Evolutionary conservation across 2,888 invertebrate species (phyloP).

Genomic region (Sesia apiformis): DNA sequence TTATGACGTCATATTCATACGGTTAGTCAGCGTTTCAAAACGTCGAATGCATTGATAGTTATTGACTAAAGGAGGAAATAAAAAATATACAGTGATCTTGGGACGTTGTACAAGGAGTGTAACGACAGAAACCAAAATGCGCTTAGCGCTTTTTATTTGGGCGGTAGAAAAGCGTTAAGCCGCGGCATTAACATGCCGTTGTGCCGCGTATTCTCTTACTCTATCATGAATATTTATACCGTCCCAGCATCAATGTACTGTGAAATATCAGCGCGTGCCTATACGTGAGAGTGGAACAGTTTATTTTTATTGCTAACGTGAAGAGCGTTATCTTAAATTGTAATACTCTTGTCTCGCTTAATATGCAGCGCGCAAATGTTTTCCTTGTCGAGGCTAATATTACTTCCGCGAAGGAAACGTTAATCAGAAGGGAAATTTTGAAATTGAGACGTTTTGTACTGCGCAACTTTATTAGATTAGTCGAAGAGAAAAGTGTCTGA

Average conservation of each 20-base stretch:
- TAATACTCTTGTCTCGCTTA: background rate
- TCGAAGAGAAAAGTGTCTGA: too few relatives aligned
- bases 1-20: too few relatives aligned
- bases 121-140: background rate
- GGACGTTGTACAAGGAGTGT: too few relatives aligned
- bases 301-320: conserved; percentile 10
- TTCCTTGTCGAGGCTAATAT: background rate
- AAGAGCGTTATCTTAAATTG: conserved; percentile 1
- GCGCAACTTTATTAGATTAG: background rate
- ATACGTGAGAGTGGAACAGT: conserved; percentile 2
- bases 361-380: background rate
- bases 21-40: too few relatives aligned
- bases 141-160: background rate
- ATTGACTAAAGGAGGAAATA: too few relatives aligned
- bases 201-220: conserved; percentile 34
- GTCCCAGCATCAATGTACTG: conserved; percentile 43
- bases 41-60: too few relatives aligned
- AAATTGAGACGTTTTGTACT: conserved; percentile 1
- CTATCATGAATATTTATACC: conserved; percentile 60
- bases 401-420: conserved; percentile 1
- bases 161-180: conserved; percentile 29
- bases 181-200: conserved; percentile 46
- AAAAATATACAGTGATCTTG: too few relatives aligned
- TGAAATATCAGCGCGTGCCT: conserved; percentile 26
- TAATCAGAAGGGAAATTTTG: conserved; percentile 2